Evolutionary conservation across 2,113 vertebrate genomes (phyloP).

Genomic region (Caranx ignobilis): DNA sequence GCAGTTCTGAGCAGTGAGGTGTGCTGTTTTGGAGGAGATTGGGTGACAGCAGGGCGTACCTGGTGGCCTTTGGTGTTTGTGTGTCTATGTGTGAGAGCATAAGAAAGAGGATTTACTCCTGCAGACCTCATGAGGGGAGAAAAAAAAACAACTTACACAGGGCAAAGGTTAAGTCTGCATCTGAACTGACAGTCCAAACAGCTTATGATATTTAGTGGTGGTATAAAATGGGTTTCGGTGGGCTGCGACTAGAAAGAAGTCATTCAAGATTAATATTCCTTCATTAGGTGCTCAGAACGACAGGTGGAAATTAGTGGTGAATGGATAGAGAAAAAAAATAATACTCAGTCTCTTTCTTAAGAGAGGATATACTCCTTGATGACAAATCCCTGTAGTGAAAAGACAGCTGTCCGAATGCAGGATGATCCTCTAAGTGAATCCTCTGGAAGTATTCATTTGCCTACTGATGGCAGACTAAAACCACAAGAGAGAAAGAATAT

Average conservation of each 20-base stretch:
- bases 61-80: slow-evolving; percentile 70
- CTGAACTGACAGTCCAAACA: slow-evolving; percentile 74
- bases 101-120: slow-evolving; percentile 66
- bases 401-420: slow-evolving; percentile 75
- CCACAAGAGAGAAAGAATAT: slow-evolving; percentile 51
- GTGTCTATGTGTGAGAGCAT: slow-evolving; percentile 20
- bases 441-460: slow-evolving; percentile 57
- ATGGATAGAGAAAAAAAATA: slow-evolving; percentile 50
- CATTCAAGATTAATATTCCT: slow-evolving; percentile 65
- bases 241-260: slow-evolving; percentile 25
- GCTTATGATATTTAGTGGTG: slow-evolving; percentile 54
- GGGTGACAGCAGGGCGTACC: slow-evolving; percentile 83
- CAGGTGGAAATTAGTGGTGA: slow-evolving; percentile 67
- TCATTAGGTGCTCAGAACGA: slow-evolving; percentile 63
- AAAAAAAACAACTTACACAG: slow-evolving; percentile 67
- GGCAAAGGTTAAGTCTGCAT: slow-evolving; percentile 78
- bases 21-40: slow-evolving; percentile 86
- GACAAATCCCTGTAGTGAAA: slow-evolving; percentile 68
- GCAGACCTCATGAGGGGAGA: slow-evolving; percentile 58
- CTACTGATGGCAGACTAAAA: slow-evolving; percentile 57
- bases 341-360: slow-evolving; percentile 47
- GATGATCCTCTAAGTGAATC: slow-evolving; percentile 71
- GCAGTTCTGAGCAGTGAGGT: slow-evolving; percentile 86
- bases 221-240: slow-evolving; percentile 30
- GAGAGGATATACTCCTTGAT: slow-evolving; percentile 62